Evolutionary conservation across 2,113 vertebrate genomes (phyloP).

Genomic region (Lepidiolamprologus cunningtoni): DNA sequence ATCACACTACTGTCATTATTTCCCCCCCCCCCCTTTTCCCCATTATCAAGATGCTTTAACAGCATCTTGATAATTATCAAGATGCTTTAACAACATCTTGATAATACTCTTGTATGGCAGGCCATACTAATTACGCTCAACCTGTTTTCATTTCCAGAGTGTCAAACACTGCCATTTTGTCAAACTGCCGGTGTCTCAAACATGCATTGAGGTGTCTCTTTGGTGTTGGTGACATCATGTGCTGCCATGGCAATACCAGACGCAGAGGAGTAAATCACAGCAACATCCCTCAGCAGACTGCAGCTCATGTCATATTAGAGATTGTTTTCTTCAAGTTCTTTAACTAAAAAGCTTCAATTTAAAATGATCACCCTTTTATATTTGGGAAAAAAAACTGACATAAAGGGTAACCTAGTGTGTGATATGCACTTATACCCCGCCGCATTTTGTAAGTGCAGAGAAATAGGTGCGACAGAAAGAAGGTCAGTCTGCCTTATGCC

Average conservation of each 20-base stretch:
- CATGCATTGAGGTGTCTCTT: background rate
- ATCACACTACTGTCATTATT: constrained; percentile 23
- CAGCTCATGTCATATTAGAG: background rate
- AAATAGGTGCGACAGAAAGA: constrained; percentile 10
- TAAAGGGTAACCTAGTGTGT: background rate
- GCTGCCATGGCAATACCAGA: background rate
- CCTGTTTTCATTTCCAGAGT: background rate
- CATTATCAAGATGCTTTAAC: background rate
- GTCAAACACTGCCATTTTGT: background rate
- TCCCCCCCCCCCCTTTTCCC: background rate
- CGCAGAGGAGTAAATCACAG: background rate
- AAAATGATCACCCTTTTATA: background rate
- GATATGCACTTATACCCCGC: background rate
- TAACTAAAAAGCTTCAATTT: background rate
- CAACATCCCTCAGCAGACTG: background rate
- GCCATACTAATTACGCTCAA: constrained; percentile 17
- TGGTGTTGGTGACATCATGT: background rate
- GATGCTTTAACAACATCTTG: constrained; percentile 14
- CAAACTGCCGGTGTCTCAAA: background rate
- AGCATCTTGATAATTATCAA: constrained; percentile 20
- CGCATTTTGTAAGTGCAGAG: constrained; percentile 33
- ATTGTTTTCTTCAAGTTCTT: background rate
- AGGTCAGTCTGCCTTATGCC: constrained; percentile 10
- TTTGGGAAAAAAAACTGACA: background rate
- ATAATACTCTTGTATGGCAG: constrained; percentile 12